Evolutionary conservation across 2,113 vertebrate genomes (phyloP).

Genomic region (Cygnus atratus): DNA sequence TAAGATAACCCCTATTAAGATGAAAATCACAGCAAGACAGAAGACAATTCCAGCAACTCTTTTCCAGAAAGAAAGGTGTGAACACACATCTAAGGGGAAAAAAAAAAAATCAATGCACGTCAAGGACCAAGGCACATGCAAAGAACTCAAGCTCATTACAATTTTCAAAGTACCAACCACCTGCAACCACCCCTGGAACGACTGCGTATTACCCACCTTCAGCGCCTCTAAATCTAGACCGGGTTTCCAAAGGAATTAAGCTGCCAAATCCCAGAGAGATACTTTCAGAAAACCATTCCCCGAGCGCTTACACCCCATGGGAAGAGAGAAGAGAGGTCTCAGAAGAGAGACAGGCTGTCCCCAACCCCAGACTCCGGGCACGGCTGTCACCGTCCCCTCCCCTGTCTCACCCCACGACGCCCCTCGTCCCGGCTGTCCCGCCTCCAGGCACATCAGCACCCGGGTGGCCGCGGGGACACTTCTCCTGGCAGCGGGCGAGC

Average conservation of each 20-base stretch:
- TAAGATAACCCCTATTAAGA: background rate
- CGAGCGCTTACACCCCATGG: background rate
- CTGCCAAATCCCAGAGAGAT: background rate
- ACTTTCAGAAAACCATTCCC: accelerated
- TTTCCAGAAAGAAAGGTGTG: background rate
- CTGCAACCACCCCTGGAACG: too few species aligned
- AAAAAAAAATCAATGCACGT: background rate
- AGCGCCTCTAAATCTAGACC: background rate
- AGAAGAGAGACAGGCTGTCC: background rate
- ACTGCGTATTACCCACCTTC: background rate
- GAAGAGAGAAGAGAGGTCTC: too few species aligned
- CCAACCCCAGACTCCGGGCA: background rate
- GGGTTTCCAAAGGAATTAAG: background rate
- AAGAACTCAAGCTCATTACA: background rate
- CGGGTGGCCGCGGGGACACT: background rate
- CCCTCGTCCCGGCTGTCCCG: accelerated
- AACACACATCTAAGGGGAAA: background rate
- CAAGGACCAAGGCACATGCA: too few species aligned
- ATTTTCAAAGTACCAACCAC: background rate
- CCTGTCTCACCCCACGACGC: background rate
- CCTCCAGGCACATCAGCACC: accelerated
- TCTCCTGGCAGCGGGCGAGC: too few species aligned
- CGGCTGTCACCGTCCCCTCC: too few species aligned
- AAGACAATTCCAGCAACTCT: background rate
- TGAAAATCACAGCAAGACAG: background rate